These are phyloP conservation scores for Ancistrus triradiatus DNA, from an alignment of 2,113 vertebrate species.

Conservation along the genomic window DNA sequence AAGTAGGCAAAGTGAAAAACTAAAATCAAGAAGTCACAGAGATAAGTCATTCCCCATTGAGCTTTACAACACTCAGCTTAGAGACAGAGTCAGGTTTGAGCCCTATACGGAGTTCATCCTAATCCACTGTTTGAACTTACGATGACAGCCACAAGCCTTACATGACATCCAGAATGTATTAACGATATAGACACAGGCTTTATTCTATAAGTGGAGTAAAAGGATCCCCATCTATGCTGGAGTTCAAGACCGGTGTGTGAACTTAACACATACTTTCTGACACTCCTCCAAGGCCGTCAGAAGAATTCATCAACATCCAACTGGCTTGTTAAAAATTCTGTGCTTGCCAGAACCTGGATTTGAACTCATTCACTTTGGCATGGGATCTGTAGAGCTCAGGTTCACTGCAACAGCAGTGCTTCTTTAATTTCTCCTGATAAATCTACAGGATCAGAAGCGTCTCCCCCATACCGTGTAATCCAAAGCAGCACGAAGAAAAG, in stretches of 20 bases:
- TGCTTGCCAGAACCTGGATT: neutral
- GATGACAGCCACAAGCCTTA: slow-evolving; percentile 14
- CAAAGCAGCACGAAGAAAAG: too few relatives aligned
- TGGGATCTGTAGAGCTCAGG: neutral
- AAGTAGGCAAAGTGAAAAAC: neutral
- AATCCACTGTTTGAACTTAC: neutral
- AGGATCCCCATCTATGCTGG: too few relatives aligned
- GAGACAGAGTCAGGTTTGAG: slow-evolving; percentile 6
- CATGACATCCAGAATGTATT: slow-evolving; percentile 14
- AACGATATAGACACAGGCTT: too few relatives aligned
- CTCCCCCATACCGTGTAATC: too few relatives aligned
- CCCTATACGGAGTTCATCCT: neutral
- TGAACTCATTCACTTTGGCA: neutral
- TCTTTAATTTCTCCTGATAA: slow-evolving; percentile 14
- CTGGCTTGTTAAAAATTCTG: neutral
- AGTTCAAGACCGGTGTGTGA: too few relatives aligned
- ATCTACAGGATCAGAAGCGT: slow-evolving; percentile 8
- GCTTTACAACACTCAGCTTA: slow-evolving; percentile 14
- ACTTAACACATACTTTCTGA: neutral
- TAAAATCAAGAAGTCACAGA: neutral
- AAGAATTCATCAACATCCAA: slow-evolving; percentile 2
- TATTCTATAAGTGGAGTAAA: too few relatives aligned
- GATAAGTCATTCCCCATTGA: neutral
- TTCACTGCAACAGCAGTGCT: slow-evolving; percentile 2
- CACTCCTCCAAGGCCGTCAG: neutral